Evolutionary conservation across 37 sponge, comb jelly and placozoan genomes (phyloP).

Genomic region (Aphrocallistes beatrix): DNA sequence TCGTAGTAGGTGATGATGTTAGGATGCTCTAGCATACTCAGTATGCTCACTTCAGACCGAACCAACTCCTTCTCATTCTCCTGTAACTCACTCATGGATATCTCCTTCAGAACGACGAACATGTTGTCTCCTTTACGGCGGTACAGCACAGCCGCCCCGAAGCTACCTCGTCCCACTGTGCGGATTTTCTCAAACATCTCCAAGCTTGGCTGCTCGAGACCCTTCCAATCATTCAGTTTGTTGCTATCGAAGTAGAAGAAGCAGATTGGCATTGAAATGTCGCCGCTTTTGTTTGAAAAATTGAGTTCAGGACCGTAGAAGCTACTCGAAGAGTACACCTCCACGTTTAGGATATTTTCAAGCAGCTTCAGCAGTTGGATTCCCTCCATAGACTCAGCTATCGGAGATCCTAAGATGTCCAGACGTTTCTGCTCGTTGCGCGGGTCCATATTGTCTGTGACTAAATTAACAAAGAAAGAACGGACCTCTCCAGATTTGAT

Average conservation of each 20-base stretch:
- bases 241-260: conserved; percentile 54
- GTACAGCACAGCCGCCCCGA: conserved; percentile 91
- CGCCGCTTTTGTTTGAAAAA: not conserved
- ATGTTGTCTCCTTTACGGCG: conserved; percentile 83
- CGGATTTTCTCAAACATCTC: conserved; percentile 64
- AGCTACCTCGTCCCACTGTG: conserved; percentile 75
- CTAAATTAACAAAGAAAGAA: not conserved
- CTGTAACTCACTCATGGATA: conserved; percentile 70
- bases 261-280: not conserved
- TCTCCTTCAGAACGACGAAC: conserved; percentile 87
- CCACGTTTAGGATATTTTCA: not conserved
- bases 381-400: conserved; percentile 1
- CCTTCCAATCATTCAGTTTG: conserved; percentile 57
- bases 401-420: not conserved
- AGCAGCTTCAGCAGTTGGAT: not conserved
- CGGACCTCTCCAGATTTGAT: not conserved
- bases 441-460: conserved; percentile 2
- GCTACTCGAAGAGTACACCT: not conserved
- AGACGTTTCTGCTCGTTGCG: not conserved
- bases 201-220: conserved; percentile 22
- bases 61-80: conserved; percentile 55
- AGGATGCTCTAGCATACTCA: conserved; percentile 82
- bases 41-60: conserved; percentile 69
- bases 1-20: conserved; percentile 94
- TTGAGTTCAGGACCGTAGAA: not conserved